Evolutionary conservation across 2,113 vertebrate species (phyloP), one percentile per base, ranked within the genome.

Genomic region (Erpornis zantholeuca): DNA sequence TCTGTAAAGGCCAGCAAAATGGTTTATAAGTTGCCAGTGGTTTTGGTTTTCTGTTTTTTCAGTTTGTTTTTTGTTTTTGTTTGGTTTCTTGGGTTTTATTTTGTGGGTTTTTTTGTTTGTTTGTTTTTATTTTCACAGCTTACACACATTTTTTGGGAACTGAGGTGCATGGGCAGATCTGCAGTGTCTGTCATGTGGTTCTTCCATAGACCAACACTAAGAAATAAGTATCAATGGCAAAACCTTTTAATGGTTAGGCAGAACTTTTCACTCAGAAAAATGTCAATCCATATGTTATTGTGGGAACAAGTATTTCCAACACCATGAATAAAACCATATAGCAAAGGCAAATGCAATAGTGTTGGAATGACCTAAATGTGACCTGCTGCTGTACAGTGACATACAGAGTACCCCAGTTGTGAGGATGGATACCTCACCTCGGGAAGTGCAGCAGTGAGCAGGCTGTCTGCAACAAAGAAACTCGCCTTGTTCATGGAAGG

Each of bases 401-500:
- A 9, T 27, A 12, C 11, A 22, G 82, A 75, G 44, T 7, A 25
- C 3, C 21, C n/a, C 8, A 1, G 71, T 36, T 29, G 15, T 54
- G 50, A 49, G 40, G 50, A 4, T 0, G 2, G 1, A 6, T 38
- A 9, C 35, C 53, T 63, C 40, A 35, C 24, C 29, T n/a, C 8
- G 11, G 17, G 44, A 86, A 76, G 40, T 3, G 25, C 20, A 49
- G 57, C 71, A 50, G 33, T 0, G 0, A 63, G 24, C 27, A 25
- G 38, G 35, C 29, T 0, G 0, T 22, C 56, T 38, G 71, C 70
- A 64, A 23, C 35, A 68, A 42, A 75, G 56, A 61, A 50, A 44
- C 18, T 36, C 0, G 0, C 44, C 44, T 57, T 61, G n/a, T 27
- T 73, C 11, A 0, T 9, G 12, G 70, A 42, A 66, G 42, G 76